Base-by-base conservation (phyloP, 2,797 vertebrate genomes). In the Clamator glandarius region DNA sequence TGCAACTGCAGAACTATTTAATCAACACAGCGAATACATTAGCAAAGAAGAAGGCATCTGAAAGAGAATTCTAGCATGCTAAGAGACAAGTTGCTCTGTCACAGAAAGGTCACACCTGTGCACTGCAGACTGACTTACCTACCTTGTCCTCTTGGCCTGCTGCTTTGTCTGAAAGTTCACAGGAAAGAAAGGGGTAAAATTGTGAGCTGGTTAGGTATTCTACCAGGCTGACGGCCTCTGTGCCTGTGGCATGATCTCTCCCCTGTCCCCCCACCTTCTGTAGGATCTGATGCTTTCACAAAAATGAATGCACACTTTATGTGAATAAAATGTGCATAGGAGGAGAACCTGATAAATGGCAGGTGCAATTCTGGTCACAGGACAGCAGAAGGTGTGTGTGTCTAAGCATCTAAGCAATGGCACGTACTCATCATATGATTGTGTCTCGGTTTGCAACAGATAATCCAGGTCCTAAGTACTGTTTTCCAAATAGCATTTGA, bases 11-110 rank as follows among this genome's bases (percentile, higher is more conserved):
- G 8, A 95, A 52, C 59, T 87, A 57, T 87, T 86, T 84, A 66
- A 93, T 94, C 93, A 84, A 75, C 83, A 61, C 62, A 84, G 57
- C 5, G 44, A 84, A 84, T 89, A 42, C 69, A 72, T 79, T 72
- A 70, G 51, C 80, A 93, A 88, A 96, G 86, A 55, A 84, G 73
- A 92, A 92, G 58, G 75, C 10, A 7, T 89, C 85, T 79, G 81
- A 84, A 88, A 52, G 92, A 82, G 89, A 92, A 90, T 93, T 92
- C 73, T 26, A 77, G 75, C 73, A 36, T 4, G 2, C 18, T 12
- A 61, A 12, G 63, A 88, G 92, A 89, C 88, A 87, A 92, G 52
- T 72, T 83, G 42, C 50, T 87, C 48, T 77, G 35, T 77, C 46
- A 35, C 15, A 84, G 54, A 84, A 67, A 75, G 59, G 35, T 50